Evolutionary conservation across 1,140 invertebrate species (phyloP), one percentile per base, ranked within the genome.

Genomic region (Trachelipus rathkii): DNA sequence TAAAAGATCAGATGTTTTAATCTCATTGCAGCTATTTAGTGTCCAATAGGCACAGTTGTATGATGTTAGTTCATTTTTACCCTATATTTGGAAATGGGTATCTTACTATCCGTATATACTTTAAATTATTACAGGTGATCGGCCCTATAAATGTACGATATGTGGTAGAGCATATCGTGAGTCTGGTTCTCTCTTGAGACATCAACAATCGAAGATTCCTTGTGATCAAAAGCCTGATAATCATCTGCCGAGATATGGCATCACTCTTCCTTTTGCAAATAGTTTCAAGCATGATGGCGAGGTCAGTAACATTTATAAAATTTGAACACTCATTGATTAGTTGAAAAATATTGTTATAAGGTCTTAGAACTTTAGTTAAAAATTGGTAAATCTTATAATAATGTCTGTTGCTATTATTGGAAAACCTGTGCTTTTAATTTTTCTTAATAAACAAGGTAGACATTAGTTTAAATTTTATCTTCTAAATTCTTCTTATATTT

Each of bases 141-240:
- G 75, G 7, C 75, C 75, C 10, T 77, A 72, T 71, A 44, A 71
- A 3, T 77, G 75, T 67, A 50, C 68, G 11, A 44, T 66, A 1
- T 77, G 75, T 77, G 75, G 75, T 11, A 46, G 75, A 0, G n/a
- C 50, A 15, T 77, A 72, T 50, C 71, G 75, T 68, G 75, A 77
- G 71, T 77, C 75, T 0, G 75, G 75, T 44, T 77, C 75, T 43
- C 33, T 77, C 0, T 23, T 71, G 6, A 24, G 75, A 10, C 75
- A 77, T 44, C 71, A 68, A 9, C 75, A 77, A 50, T 72, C 75
- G 15, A 70, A 67, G 24, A 23, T 71, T 10, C 72, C 75, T 13
- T 77, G 75, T 77, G 71, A 72, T 10, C 44, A 50, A 24, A 77
- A 77, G 44, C 13, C 33, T 10, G 75, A 77, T 21, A 43, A 44